Base-by-base conservation (phyloP, 1,140 invertebrate genomes). In the Drosophila insularis region DNA sequence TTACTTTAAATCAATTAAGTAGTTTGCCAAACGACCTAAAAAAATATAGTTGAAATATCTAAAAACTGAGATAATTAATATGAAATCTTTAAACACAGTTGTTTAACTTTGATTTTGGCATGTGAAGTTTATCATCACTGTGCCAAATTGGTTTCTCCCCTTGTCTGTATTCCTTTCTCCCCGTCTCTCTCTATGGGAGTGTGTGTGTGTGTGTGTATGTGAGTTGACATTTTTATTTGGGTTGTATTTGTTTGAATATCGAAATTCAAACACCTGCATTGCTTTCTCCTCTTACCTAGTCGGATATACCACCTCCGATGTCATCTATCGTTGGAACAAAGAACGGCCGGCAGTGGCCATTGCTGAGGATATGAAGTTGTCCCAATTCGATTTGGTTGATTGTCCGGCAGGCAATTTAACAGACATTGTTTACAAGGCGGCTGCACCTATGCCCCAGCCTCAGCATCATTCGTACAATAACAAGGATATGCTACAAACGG, bases 251-350 rank as follows among this genome's bases (percentile, higher is more conserved):
- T 39, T 13, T 37, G 55, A 31, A 55, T 54, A 39, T 60, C 65
- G 21, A 39, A 68, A 27, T 61, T 63, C 2, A 55, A 55, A 32
- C 23, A 55, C n/a, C 27, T 31, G 54, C 54, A 55, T 32, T 35
- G 35, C 10, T 56, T 56, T 0, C 8, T 31, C 6, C 11, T 8
- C 32, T 35, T 58, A 14, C 17, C 27, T 90, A 98, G 97, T 97
- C 93, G 97, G 96, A 17, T 98, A 98, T 92, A 96, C 96, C 31
- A 95, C 94, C 4, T 93, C 94, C 39, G 97, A 98, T 90, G 94
- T 98, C 32, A 92, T 97, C 53, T 98, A 98, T 92, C 93, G 94
- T 56, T 98, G 97, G 97, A 97, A 97, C 91, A 92, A 92, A 63
- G 93, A 94, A 43, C 92, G 96, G 63, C 95, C 95, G 84, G 87